A percentile compares a stretch with the other conserved stretches of the same genome.
phyloP scores from a whole-genome alignment of 2,888 invertebrate species.

The Brenthis hecate region DNA sequence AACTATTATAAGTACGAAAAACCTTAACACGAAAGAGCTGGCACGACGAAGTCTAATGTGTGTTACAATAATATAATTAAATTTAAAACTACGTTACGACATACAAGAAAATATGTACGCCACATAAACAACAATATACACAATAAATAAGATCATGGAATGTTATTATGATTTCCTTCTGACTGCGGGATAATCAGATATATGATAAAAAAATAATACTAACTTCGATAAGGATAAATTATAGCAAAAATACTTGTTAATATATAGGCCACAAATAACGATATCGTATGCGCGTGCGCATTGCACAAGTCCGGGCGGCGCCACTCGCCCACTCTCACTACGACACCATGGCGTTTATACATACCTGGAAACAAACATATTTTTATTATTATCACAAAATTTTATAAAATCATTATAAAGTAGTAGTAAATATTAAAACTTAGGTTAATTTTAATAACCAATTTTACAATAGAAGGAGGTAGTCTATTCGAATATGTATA shows the following conservation, averaged over 20 bases:
- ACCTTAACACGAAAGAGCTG: conserved; percentile 77
- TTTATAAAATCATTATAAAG: not conserved
- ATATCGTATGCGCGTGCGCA: conserved; percentile 35
- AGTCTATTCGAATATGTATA: no score
- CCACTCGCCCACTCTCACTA: conserved; percentile 22
- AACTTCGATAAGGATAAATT: conserved; percentile 71
- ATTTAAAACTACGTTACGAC: conserved; percentile 63
- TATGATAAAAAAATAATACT: conserved; percentile 71
- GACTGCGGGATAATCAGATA: conserved; percentile 52
- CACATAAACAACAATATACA: conserved; percentile 75
- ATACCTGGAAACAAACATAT: conserved; percentile 1
- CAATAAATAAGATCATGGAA: conserved; percentile 82
- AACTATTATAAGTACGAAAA: conserved; percentile 79
- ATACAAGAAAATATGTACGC: conserved; percentile 80
- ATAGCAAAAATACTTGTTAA: conserved; percentile 80
- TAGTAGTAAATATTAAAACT: not conserved
- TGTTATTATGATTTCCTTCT: conserved; percentile 73
- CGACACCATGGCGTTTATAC: conserved; percentile 5
- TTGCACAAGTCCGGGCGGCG: conserved; percentile 38
- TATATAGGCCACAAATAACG: conserved; percentile 49
- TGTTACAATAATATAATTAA: conserved; percentile 44
- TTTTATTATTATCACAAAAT: not conserved
- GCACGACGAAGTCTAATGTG: conserved; percentile 81
- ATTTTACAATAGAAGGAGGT: no score
- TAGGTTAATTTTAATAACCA: no score